phyloP scores from a whole-genome alignment of 2,113 vertebrate species.

The Pantherophis guttatus region DNA sequence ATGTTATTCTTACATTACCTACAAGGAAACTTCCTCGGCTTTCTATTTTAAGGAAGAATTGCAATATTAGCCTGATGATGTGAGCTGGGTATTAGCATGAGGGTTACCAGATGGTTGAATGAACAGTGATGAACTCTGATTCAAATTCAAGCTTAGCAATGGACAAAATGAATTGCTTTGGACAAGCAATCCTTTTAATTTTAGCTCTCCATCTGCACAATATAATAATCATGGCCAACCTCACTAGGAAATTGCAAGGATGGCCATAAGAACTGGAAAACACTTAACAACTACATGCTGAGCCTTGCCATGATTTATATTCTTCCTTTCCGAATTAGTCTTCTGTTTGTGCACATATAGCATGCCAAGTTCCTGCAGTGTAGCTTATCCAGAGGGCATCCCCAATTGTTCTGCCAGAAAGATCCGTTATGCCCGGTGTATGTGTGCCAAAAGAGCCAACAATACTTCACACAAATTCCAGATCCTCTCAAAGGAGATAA shows the following conservation, averaged over 20 bases:
- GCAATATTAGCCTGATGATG: background rate
- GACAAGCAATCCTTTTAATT: background rate
- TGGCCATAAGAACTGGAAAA: background rate
- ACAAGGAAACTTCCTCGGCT: background rate
- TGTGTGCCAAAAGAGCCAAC: background rate
- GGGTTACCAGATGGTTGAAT: background rate
- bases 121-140: background rate
- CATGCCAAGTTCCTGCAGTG: background rate
- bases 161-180: background rate
- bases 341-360: background rate
- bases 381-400: background rate
- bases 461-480: background rate
- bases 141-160: background rate
- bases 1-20: background rate
- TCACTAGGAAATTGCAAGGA: background rate
- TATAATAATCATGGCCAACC: background rate
- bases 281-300: background rate
- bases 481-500: background rate
- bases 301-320: background rate
- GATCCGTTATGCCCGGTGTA: slow-evolving; percentile 1
- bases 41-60: background rate
- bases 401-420: slow-evolving; percentile 4
- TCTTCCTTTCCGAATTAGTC: background rate
- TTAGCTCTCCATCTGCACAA: background rate
- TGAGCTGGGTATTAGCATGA: background rate